A percentile compares a stretch with the other conserved stretches of the same genome.
These are phyloP conservation scores for Orthosia cruda DNA, from an alignment of 2,888 invertebrate genomes.

Conservation along the genomic window DNA sequence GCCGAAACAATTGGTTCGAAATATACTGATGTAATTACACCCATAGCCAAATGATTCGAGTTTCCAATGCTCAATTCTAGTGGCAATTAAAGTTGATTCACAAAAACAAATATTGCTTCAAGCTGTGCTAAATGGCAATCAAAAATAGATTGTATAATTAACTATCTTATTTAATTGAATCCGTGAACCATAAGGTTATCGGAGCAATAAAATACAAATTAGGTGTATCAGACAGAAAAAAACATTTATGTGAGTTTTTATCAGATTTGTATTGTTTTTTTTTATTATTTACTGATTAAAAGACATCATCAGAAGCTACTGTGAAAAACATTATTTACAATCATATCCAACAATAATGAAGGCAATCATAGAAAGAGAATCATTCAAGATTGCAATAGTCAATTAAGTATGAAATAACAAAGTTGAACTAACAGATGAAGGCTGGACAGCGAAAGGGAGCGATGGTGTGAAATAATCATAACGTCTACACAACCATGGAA, in stretches of 20 bases:
- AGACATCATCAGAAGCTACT: neutral
- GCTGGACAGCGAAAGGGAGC: conserved; percentile 43
- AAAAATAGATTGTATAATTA: conserved; percentile 59
- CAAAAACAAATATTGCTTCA: conserved; percentile 63
- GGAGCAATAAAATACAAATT: conserved; percentile 58
- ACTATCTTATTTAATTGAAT: conserved; percentile 51
- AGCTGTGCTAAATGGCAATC: conserved; percentile 51
- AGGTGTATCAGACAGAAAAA: conserved; percentile 29
- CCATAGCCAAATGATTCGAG: conserved; percentile 18
- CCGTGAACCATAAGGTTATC: conserved; percentile 52
- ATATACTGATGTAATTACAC: conserved; percentile 44
- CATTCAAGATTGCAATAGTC: conserved; percentile 39
- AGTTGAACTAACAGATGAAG: conserved; percentile 50
- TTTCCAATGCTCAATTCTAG: conserved; percentile 56
- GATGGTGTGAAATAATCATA: conserved; percentile 62
- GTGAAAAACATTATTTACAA: conserved; percentile 12
- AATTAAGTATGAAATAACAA: conserved; percentile 55
- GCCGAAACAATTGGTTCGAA: conserved; percentile 52
- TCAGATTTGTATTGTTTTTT: conserved; percentile 5
- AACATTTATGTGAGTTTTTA: conserved; percentile 28
- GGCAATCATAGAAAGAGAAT: conserved; percentile 38
- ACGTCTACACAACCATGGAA: conserved; percentile 48
- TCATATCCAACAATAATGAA: conserved; percentile 28
- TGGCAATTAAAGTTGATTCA: conserved; percentile 62
- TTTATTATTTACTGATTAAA: conserved; percentile 17